A percentile compares a stretch with the other conserved stretches of the same genome.
phyloP scores from a whole-genome alignment of 1,140 invertebrate species.

The Drosophila ironensis region DNA sequence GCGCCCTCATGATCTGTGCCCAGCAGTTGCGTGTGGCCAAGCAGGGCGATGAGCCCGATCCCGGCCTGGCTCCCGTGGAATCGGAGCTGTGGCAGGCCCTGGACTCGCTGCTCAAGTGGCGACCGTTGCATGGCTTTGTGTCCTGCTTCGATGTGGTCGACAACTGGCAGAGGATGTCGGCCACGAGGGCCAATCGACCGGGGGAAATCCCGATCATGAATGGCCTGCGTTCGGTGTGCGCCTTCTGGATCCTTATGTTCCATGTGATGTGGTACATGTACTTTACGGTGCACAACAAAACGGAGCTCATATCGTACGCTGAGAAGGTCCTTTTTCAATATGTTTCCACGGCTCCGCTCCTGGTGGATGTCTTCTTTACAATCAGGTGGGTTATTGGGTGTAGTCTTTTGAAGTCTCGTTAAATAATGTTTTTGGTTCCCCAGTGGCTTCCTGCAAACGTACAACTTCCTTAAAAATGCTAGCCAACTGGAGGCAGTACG shows the following conservation, averaged over 20 bases:
- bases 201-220: slow-evolving; percentile 75
- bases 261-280: slow-evolving; percentile 81
- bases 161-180: slow-evolving; percentile 58
- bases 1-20: slow-evolving; percentile 60
- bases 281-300: slow-evolving; percentile 77
- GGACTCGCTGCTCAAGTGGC: slow-evolving; percentile 40
- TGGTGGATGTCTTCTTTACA: slow-evolving; percentile 81
- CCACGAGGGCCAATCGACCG: slow-evolving; percentile 23
- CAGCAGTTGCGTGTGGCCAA: slow-evolving; percentile 54
- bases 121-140: slow-evolving; percentile 51
- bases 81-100: slow-evolving; percentile 60
- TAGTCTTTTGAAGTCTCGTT: not conserved
- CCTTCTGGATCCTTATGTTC: slow-evolving; percentile 72
- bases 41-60: slow-evolving; percentile 19
- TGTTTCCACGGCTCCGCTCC: slow-evolving; percentile 67
- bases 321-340: slow-evolving; percentile 70
- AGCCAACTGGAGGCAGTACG: slow-evolving; percentile 64
- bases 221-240: slow-evolving; percentile 75
- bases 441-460: slow-evolving; percentile 78
- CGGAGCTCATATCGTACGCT: slow-evolving; percentile 65
- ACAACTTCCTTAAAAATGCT: slow-evolving; percentile 77
- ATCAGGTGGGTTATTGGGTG: slow-evolving; percentile 61
- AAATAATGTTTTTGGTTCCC: not conserved
- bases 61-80: slow-evolving; percentile 54
- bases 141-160: slow-evolving; percentile 69